Evolutionary conservation across 2,113 vertebrate genomes (phyloP).

Genomic region (Otolemur garnettii): DNA sequence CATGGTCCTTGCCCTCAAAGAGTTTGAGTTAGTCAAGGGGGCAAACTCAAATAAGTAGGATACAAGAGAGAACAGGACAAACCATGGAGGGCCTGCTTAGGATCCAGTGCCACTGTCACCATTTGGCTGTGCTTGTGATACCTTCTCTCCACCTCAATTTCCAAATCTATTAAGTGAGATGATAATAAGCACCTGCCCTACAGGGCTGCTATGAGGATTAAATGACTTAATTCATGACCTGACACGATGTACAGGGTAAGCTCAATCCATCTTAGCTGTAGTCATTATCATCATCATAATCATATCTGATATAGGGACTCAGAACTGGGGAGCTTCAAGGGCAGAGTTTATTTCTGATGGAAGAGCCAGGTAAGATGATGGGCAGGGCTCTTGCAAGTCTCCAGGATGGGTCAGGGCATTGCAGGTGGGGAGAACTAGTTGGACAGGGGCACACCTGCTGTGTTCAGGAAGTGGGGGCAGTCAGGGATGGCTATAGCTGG

Average conservation of each 20-base stretch:
- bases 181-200: neutral
- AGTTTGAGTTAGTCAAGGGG: neutral
- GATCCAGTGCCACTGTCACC: neutral
- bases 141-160: neutral
- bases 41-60: neutral
- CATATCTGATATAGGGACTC: neutral
- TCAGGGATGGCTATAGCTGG: neutral
- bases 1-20: neutral
- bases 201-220: neutral
- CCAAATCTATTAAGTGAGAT: neutral
- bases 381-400: neutral
- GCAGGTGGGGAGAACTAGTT: neutral
- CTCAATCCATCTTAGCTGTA: neutral
- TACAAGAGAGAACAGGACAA: neutral
- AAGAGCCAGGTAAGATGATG: neutral
- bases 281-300: neutral
- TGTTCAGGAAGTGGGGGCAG: slow-evolving; percentile 12
- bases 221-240: neutral
- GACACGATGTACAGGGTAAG: neutral
- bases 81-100: neutral
- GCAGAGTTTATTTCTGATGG: neutral
- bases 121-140: neutral
- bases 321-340: neutral
- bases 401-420: slow-evolving; percentile 6
- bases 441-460: neutral